Evolutionary conservation across 1,140 invertebrate genomes (phyloP).

Genomic region (Leguminivora glycinivorella): DNA sequence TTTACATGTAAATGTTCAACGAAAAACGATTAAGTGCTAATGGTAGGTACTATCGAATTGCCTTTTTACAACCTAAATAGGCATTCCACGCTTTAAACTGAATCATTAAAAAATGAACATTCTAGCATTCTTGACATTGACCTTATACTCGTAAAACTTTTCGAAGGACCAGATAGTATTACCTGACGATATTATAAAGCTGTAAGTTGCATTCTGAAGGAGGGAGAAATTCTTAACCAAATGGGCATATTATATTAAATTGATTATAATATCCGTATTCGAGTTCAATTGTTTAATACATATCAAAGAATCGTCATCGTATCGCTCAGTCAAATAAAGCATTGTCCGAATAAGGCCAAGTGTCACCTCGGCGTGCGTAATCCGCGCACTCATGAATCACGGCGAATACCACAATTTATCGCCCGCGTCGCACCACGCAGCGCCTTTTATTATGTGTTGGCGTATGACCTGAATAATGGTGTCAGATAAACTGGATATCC

Average conservation of each 20-base stretch:
- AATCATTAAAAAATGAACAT: too few species aligned
- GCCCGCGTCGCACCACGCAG: background rate
- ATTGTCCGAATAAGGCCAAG: background rate
- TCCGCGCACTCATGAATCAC: conserved; percentile 16
- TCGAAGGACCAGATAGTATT: too few species aligned
- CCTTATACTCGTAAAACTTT: too few species aligned
- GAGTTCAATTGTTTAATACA: too few species aligned
- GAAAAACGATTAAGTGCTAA: background rate
- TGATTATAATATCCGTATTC: too few species aligned
- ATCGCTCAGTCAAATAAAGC: too few species aligned
- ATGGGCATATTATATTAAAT: too few species aligned
- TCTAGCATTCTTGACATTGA: too few species aligned
- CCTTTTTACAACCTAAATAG: background rate
- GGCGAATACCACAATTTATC: conserved; percentile 21
- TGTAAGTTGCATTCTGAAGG: too few species aligned
- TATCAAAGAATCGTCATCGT: too few species aligned
- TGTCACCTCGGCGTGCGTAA: conserved; percentile 23
- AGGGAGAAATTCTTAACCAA: too few species aligned
- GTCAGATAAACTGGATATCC: background rate
- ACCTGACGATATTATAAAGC: too few species aligned
- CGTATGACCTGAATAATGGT: conserved; percentile 1
- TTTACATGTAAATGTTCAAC: background rate
- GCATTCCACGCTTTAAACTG: background rate
- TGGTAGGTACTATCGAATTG: background rate
- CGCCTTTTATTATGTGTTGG: conserved; percentile 1